Base-by-base conservation (phyloP, 2,888 invertebrate genomes). In the Altica lythri region DNA sequence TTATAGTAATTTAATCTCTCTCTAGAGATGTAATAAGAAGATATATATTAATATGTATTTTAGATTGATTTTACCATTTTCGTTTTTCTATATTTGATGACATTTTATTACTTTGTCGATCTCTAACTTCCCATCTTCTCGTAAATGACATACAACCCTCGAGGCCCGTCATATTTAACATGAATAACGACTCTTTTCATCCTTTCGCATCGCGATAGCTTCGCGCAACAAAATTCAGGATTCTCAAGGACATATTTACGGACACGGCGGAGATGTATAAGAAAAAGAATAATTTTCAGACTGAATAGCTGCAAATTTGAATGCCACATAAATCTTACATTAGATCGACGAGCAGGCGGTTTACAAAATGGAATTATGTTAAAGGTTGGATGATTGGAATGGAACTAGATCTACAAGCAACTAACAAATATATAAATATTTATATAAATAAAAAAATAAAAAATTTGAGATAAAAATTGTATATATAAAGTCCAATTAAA, bases 201-300 rank as follows among this genome's bases (percentile, higher is more conserved):
- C 52, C 47, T 48, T 48, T 46, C 45, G 48, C 47, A 56, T 42
- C 43, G 38, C 40, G 43, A 38, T 40, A 45, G 47, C 48, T 44
- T 47, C 32, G 10, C 37, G 52, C 43, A 47, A 52, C 56, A 52
- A 59, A 60, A 52, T 61, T 49, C 52, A 49, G 58, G 37, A 58
- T 61, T 54, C 49, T 30, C 53, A 53, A 35, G 50, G 57, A 45
- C 59, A 53, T 57, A 53, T 57, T 60, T 60, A 57, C 57, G 25
- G 52, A 54, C 55, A 57, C 55, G 35, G 45, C 43, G 57, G 47
- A 49, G 46, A 55, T 47, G n/a, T n/a, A n/a, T 29, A 49, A 38
- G 53, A 47, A 56, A 57, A 35, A 59, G 60, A 60, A 63, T 63
- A 59, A 63, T 63, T 63, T 63, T 59, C 57, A 60, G 52, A 57